These are phyloP conservation scores for Trissolcus basalis DNA, from an alignment of 1,140 invertebrate genomes.

Conservation along the genomic window DNA sequence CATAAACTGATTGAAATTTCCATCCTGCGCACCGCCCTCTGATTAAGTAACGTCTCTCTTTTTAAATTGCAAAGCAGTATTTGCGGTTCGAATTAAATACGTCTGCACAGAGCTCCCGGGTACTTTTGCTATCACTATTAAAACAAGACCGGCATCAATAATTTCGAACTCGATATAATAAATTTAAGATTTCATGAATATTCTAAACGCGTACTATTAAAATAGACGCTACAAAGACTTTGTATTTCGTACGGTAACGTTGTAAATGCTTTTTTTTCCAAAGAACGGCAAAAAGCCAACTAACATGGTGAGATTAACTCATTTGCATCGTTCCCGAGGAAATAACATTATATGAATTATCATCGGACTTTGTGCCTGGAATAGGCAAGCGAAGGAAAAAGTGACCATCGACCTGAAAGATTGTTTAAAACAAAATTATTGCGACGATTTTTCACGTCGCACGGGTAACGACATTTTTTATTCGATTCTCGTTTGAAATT, in stretches of 20 bases:
- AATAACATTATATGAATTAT: conserved; percentile 26
- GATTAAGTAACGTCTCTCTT: too few species aligned
- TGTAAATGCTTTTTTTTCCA: neutral
- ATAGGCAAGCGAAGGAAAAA: conserved; percentile 4
- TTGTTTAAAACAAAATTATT: neutral
- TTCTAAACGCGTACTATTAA: conserved; percentile 14
- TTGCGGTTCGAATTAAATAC: too few species aligned
- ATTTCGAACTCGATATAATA: conserved; percentile 2
- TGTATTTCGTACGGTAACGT: conserved; percentile 8
- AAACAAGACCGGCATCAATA: conserved; percentile 23
- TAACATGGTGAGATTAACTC: conserved; percentile 22
- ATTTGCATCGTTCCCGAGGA: conserved; percentile 37
- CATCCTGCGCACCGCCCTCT: too few species aligned
- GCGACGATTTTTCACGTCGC: too few species aligned
- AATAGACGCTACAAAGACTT: conserved; percentile 3
- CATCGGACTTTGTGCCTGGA: conserved; percentile 3
- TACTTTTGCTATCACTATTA: neutral
- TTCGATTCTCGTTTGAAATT: too few species aligned
- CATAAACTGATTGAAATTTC: too few species aligned
- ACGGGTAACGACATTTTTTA: too few species aligned
- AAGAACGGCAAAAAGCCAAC: conserved; percentile 1
- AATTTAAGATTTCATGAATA: conserved; percentile 37
- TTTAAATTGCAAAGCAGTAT: too few species aligned
- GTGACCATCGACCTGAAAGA: neutral
- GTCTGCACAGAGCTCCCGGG: neutral